A percentile compares a stretch with the other conserved stretches of the same genome.
Evolutionary conservation across 2,797 vertebrate genomes (phyloP).

Genomic region (Esox masquinongy): DNA sequence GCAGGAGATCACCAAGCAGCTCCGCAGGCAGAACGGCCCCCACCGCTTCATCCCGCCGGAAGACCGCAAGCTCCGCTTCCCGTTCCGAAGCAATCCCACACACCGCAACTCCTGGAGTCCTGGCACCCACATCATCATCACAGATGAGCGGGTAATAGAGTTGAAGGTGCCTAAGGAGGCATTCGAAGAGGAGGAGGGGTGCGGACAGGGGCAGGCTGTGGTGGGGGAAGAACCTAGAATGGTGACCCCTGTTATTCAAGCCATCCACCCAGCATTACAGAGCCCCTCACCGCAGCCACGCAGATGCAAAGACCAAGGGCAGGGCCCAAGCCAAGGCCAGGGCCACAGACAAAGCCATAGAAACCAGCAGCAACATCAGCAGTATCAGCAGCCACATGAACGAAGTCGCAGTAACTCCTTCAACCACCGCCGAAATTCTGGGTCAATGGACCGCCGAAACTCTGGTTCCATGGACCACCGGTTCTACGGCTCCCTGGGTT

Average conservation of each 20-base stretch:
- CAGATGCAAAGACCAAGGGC: conserved; percentile 75
- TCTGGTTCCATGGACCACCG: conserved; percentile 43
- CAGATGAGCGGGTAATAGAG: conserved; percentile 92
- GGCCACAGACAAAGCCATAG: conserved; percentile 80
- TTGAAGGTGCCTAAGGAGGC: conserved; percentile 92
- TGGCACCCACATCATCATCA: conserved; percentile 97
- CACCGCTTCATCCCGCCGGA: conserved; percentile 97
- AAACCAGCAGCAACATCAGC: conserved; percentile 51
- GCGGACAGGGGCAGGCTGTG: conserved; percentile 43
- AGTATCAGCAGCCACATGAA: conserved; percentile 67
- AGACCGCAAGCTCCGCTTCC: conserved; percentile 96
- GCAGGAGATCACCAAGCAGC: conserved; percentile 94
- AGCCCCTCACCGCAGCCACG: conserved; percentile 60
- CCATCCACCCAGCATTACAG: conserved; percentile 63
- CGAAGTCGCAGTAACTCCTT: conserved; percentile 95
- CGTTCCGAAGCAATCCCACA: conserved; percentile 97
- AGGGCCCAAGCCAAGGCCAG: conserved; percentile 64
- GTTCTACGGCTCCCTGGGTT: conserved; percentile 65
- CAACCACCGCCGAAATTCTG: conserved; percentile 76
- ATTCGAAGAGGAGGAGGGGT: conserved; percentile 78
- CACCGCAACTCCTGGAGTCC: conserved; percentile 98
- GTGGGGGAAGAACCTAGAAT: conserved; percentile 62
- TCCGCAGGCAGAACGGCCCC: conserved; percentile 88
- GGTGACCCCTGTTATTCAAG: conserved; percentile 64
- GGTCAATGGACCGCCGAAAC: conserved; percentile 45